Percentiles rank a stretch among this genome's conserved stretches.
phyloP scores from a whole-genome alignment of 2,113 vertebrate species.

The zebrafish (Danio rerio) region DNA sequence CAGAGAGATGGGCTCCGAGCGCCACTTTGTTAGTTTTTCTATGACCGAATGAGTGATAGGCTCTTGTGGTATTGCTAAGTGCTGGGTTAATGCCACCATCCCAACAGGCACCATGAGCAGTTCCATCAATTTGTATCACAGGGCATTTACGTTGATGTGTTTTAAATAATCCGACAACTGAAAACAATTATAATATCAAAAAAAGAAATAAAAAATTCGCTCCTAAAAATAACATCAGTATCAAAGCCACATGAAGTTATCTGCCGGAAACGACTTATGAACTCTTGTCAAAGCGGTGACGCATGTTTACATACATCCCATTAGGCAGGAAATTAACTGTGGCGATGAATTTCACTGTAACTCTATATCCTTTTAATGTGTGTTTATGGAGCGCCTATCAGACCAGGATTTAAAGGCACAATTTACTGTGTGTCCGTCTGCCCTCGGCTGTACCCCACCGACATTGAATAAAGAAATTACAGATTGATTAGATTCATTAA shows the following conservation, averaged over 20 bases:
- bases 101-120: conserved; percentile 70
- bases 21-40: conserved; percentile 89
- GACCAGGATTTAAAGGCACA: conserved; percentile 51
- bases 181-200: not conserved
- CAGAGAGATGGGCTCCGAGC: conserved; percentile 39
- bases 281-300: conserved; percentile 26
- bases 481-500: conserved; percentile 64
- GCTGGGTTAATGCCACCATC: conserved; percentile 67
- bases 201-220: too few relatives aligned
- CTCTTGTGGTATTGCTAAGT: conserved; percentile 63
- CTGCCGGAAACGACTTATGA: conserved; percentile 19
- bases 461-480: conserved; percentile 46
- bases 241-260: conserved; percentile 31
- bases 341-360: conserved; percentile 38
- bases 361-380: conserved; percentile 48
- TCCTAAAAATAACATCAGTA: not conserved
- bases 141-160: not conserved
- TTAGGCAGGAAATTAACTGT: conserved; percentile 46
- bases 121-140: conserved; percentile 51
- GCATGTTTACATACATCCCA: conserved; percentile 41
- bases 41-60: conserved; percentile 84
- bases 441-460: conserved; percentile 44
- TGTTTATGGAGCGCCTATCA: conserved; percentile 57
- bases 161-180: not conserved
- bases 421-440: conserved; percentile 52